Evolutionary conservation across 2,797 vertebrate species (phyloP).

Genomic region (Numenius phaeopus): DNA sequence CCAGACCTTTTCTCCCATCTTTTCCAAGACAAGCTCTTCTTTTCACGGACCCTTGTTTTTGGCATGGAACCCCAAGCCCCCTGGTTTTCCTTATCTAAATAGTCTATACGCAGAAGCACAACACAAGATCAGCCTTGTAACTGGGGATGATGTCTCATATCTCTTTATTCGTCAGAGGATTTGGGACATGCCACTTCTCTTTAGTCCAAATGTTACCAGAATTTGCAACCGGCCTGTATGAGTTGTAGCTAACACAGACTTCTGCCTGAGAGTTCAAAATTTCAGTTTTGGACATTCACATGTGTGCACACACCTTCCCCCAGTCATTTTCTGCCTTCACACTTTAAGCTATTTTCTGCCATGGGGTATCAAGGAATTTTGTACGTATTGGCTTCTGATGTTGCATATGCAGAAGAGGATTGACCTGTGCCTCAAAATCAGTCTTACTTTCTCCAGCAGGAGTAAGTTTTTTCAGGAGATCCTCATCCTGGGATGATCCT

Average conservation of each 20-base stretch:
- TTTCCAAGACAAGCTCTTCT: background rate
- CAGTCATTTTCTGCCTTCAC: background rate
- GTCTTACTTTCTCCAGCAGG: background rate
- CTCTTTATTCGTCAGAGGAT: background rate
- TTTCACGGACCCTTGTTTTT: background rate
- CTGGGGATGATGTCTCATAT: background rate
- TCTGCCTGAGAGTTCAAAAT: background rate
- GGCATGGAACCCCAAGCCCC: background rate
- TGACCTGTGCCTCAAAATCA: background rate
- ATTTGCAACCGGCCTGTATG: background rate
- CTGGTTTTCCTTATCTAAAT: background rate
- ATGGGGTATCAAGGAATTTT: background rate
- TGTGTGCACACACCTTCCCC: fast-evolving
- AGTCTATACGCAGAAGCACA: background rate
- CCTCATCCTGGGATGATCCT: background rate
- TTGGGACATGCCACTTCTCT: background rate
- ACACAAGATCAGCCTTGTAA: background rate
- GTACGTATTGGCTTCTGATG: background rate
- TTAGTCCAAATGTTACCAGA: background rate
- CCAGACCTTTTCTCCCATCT: background rate
- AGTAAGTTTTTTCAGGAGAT: background rate
- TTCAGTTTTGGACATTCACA: background rate
- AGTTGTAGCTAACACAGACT: background rate
- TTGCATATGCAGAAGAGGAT: background rate
- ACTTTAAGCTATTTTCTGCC: background rate